Evolutionary conservation across 2,797 vertebrate genomes (phyloP), one percentile per base, ranked within the genome.

Genomic region (Psittacula echo): DNA sequence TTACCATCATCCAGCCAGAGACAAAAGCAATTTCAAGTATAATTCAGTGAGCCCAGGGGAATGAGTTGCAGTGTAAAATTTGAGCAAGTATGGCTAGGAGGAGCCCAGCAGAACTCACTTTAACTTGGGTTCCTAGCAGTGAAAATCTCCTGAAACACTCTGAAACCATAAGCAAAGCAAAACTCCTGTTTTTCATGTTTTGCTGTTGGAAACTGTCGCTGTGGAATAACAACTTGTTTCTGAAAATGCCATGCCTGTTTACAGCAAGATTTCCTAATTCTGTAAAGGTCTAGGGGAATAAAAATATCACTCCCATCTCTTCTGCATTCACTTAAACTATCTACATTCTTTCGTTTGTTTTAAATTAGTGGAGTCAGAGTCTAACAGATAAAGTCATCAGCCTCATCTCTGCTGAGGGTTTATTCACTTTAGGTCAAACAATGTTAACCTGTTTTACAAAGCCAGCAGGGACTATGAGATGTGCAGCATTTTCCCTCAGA

Each of bases 351-450:
- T 92, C 83, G 91, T 93, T 96, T 95, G 95, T 94, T 96, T 97
- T 90, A 95, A 93, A 96, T 96, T 96, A 96, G 71, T 79, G 85
- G 77, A 95, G 83, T 90, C 83, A 71, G 67, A 79, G 89, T 84
- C 80, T 96, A 93, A 90, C 64, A 91, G 94, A 96, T 95, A 97
- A 88, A 96, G 95, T 95, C 95, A 95, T 90, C 94, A 24, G 80
- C 56, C 68, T 89, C 88, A 66, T 81, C 93, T 93, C 72, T 96
- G 88, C 84, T 94, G 83, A 74, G 85, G n/a, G 32, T 94, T 94
- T 93, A 75, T 92, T 96, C 95, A 77, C 51, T 91, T 94, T 42
- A 95, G 91, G 90, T 95, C 88, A 94, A 95, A 97, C 88, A 95
- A 94, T 80, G 90, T 92, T 96, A 94, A 85, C 91, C 95, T 95